Percentiles rank a stretch among this genome's conserved stretches.
Evolutionary conservation across 2,113 vertebrate species (phyloP).

Genomic region (Sclerurus mexicanus): DNA sequence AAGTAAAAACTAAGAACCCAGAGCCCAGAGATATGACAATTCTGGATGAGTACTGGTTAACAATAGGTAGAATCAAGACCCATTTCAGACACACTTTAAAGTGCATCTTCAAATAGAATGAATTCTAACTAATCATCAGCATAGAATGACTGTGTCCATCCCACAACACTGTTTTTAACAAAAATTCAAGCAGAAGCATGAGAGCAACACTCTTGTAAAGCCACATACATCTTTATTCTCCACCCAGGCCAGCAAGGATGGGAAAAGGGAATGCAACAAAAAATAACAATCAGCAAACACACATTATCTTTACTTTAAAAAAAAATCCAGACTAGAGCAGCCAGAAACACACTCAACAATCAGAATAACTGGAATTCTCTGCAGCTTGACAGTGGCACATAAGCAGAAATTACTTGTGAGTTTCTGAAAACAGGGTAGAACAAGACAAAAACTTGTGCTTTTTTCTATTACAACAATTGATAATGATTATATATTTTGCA

Average conservation of each 20-base stretch:
- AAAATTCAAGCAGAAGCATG: conserved; percentile 7
- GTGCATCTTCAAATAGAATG: neutral
- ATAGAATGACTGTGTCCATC: neutral
- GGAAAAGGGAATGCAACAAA: conserved; percentile 29
- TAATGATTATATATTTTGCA: conserved; percentile 10
- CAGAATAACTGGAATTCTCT: neutral
- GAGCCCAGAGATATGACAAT: neutral
- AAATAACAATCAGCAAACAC: conserved; percentile 31
- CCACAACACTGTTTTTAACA: neutral
- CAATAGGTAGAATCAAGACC: neutral
- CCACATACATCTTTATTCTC: conserved; percentile 34
- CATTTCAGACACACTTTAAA: neutral
- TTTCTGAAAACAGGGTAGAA: neutral
- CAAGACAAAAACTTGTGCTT: conserved; percentile 54
- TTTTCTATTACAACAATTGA: conserved; percentile 13
- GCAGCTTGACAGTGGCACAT: neutral
- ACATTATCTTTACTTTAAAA: neutral
- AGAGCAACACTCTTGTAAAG: neutral
- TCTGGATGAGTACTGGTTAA: neutral
- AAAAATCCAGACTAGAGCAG: neutral
- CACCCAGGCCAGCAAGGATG: conserved; percentile 50
- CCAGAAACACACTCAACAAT: conserved; percentile 9
- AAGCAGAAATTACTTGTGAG: neutral
- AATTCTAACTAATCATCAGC: neutral
- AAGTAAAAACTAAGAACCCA: neutral